These are phyloP conservation scores for Narcine bancroftii DNA, from an alignment of 2,113 vertebrate genomes.

Conservation along the genomic window DNA sequence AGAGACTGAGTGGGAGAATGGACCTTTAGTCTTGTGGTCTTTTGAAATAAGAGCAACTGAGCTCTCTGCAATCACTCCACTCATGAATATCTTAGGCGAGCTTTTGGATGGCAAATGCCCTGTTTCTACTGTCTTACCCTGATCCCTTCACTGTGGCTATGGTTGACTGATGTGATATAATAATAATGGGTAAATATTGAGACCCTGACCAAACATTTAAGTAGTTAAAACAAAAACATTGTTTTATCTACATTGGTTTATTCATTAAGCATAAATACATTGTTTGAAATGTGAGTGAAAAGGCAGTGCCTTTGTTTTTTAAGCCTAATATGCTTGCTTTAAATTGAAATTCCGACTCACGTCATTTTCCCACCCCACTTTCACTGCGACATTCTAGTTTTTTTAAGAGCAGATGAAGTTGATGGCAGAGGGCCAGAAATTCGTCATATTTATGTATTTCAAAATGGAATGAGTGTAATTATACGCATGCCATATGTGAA, in stretches of 20 bases:
- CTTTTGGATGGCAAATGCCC: too few relatives aligned
- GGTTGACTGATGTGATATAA: not conserved
- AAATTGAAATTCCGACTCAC: not conserved
- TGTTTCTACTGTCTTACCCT: not conserved
- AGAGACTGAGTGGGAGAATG: too few relatives aligned
- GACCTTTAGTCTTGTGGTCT: too few relatives aligned
- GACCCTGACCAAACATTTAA: not conserved
- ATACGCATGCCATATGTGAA: conserved; percentile 76
- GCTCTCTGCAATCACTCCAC: not conserved
- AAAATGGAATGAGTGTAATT: conserved; percentile 89
- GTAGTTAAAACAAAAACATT: not conserved
- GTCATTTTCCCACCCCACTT: not conserved
- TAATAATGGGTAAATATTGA: not conserved
- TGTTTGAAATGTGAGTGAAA: not conserved
- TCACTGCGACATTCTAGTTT: not conserved
- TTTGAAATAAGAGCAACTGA: not conserved
- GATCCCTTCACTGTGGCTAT: not conserved
- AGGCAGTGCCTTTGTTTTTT: not conserved
- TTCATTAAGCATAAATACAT: not conserved
- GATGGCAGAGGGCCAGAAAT: conserved; percentile 80
- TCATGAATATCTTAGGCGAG: not conserved
- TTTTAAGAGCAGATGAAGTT: conserved; percentile 17
- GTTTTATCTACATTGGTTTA: not conserved
- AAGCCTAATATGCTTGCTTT: not conserved
- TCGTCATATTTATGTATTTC: conserved; percentile 78